These are phyloP conservation scores for Tipula lateralis DNA, from an alignment of 2,888 invertebrate species.

Conservation along the genomic window DNA sequence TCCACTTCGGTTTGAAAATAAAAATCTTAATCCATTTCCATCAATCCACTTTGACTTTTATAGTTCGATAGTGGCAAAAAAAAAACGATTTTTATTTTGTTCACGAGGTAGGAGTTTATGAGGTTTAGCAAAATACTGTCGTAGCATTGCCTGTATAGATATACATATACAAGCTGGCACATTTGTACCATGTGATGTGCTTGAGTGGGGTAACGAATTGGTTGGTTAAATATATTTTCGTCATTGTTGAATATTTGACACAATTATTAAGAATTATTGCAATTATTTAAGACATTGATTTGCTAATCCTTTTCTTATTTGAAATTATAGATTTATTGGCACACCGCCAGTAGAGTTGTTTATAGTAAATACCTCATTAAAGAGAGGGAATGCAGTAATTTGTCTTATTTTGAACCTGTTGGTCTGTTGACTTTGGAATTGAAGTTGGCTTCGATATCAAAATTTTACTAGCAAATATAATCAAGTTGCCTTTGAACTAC, in stretches of 20 bases:
- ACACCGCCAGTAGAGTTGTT: background rate
- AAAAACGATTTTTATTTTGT: background rate
- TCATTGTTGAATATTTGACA: background rate
- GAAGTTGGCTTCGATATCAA: no score
- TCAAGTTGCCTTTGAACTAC: no score
- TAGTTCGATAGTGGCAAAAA: background rate
- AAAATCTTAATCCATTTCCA: conserved; percentile 19
- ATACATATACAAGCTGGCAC: background rate
- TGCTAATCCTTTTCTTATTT: background rate
- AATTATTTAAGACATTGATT: background rate
- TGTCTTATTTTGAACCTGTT: no score
- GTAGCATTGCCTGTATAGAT: no score
- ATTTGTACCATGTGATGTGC: background rate
- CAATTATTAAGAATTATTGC: background rate
- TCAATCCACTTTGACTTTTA: background rate
- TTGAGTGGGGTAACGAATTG: background rate
- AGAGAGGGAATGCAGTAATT: no score
- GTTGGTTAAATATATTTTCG: background rate
- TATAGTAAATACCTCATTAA: background rate
- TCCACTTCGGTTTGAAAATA: background rate
- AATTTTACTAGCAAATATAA: no score
- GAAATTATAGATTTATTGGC: background rate
- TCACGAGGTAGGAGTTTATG: background rate
- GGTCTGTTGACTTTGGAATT: no score
- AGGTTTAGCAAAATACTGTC: background rate